These are phyloP conservation scores for Neosilurus hyrtlii DNA, from an alignment of 2,797 vertebrate genomes.

Conservation along the genomic window DNA sequence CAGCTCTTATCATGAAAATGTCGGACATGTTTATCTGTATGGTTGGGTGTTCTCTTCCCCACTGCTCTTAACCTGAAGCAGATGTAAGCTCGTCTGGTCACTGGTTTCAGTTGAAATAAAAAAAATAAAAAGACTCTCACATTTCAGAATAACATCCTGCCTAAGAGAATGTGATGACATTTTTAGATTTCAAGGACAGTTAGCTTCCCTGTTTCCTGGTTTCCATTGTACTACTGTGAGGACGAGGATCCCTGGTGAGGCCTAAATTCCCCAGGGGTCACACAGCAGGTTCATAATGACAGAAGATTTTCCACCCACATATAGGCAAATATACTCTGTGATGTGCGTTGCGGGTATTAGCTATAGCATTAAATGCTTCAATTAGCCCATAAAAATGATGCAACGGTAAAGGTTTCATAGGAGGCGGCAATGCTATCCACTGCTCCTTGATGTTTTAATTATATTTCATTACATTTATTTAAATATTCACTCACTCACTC, in stretches of 20 bases:
- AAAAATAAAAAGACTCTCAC: conserved; percentile 34
- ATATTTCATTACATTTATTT: not conserved
- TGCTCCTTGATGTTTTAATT: not conserved
- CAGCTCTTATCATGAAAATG: conserved; percentile 30
- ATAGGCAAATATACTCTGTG: not conserved
- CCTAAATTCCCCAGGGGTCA: conserved; percentile 29
- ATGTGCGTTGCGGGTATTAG: not conserved
- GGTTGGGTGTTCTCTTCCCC: conserved; percentile 35
- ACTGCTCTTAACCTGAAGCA: conserved; percentile 45
- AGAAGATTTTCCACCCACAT: not conserved
- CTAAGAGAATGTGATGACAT: conserved; percentile 63
- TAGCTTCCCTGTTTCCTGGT: conserved; percentile 68
- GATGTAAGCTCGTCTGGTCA: conserved; percentile 41
- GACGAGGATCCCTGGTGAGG: conserved; percentile 58
- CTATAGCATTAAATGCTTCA: not conserved
- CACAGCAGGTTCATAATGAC: conserved; percentile 28
- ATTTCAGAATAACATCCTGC: conserved; percentile 62
- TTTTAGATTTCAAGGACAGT: conserved; percentile 80
- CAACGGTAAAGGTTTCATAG: not conserved
- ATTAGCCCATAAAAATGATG: not conserved
- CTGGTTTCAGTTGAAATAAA: conserved; percentile 37
- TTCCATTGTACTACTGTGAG: conserved; percentile 72
- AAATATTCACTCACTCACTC: not conserved
- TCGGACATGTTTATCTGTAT: conserved; percentile 41
- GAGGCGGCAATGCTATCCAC: not conserved